Base-by-base conservation (phyloP, 2,888 invertebrate species). In the Phengaris alcon region DNA sequence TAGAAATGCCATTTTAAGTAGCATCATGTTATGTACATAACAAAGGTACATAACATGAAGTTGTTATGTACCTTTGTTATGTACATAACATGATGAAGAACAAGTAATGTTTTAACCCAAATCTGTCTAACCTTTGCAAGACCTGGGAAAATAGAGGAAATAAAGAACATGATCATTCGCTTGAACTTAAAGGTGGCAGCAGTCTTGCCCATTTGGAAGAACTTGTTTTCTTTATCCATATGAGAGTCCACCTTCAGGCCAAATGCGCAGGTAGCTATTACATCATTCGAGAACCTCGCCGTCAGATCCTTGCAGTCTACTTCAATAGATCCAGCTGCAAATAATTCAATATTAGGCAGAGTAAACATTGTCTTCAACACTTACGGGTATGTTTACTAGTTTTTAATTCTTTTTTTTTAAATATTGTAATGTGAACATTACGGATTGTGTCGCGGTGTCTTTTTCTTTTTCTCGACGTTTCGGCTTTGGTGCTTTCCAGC, bases 161-260 rank as follows among this genome's bases (percentile, higher is more conserved):
- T 73, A 13, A 83, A 78, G 55, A 83, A 77, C 35, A 79, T 75
- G 0, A 84, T 35, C 10, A 81, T 52, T 51, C 82, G 81, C 6
- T 74, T 79, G n/a, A 82, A 79, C 6, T 78, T 80, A 22, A 85
- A 82, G 5, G 76, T 80, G 6, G 93, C 89, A 5, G 89, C 83
- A 22, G 84, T 83, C 79, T 91, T 93, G 10, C 94, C 94, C 89
- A 90, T 92, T 55, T 82, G 64, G 80, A 93, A 95, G 82, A 95
- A 95, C 64, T 90, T 85, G 79, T 95, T 94, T 0, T 94, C 82
- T 7, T 82, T 86, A 0, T 94, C 87, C 22, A 84, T 84, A 69
- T 94, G 87, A 0, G 95, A 95, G 81, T 95, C 90, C 35, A 94
- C 90, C 79, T 93, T 88, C 0, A 94, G 80, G 0, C 94, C 94